Conservation (phyloP, 2,888 invertebrate species). For the Oxytorus armatus region DNA sequence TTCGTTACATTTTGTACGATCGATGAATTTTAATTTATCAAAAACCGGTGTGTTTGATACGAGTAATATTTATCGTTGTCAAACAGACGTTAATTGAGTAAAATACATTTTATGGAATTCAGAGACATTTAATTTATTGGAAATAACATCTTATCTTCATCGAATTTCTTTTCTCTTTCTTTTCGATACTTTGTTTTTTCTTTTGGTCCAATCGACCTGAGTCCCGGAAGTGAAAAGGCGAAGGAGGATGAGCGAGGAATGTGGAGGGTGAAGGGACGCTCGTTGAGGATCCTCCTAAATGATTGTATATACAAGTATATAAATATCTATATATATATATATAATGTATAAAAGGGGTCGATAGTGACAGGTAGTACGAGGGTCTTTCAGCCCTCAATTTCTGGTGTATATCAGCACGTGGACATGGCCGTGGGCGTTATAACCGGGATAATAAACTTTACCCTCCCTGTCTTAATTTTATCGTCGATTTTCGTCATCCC, state of each 20-base stretch:
- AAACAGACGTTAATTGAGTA: background rate
- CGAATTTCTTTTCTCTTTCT: too few species aligned
- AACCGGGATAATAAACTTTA: constrained; percentile 29
- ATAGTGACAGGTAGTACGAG: constrained; percentile 45
- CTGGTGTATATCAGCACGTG: constrained; percentile 5
- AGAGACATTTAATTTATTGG: constrained; percentile 24
- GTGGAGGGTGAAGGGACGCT: constrained; percentile 18
- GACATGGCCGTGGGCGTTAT: constrained; percentile 32
- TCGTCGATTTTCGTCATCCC: constrained; percentile 46
- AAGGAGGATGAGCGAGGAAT: background rate
- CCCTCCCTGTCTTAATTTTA: constrained; percentile 33
- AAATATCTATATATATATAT: background rate
- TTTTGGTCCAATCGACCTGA: too few species aligned
- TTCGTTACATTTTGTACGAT: too few species aligned
- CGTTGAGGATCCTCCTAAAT: too few species aligned
- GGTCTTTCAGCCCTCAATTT: constrained; percentile 34
- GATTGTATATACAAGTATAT: constrained; percentile 2
- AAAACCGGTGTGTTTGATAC: background rate
- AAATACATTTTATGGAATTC: background rate
- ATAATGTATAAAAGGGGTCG: constrained; percentile 20
- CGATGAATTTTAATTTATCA: background rate
- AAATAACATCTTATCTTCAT: too few species aligned
- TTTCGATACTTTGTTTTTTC: too few species aligned
- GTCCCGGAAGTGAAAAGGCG: constrained; percentile 35
- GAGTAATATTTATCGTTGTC: background rate